Conservation (phyloP, 2,888 invertebrate species). For the Heliothis peltigera region DNA sequence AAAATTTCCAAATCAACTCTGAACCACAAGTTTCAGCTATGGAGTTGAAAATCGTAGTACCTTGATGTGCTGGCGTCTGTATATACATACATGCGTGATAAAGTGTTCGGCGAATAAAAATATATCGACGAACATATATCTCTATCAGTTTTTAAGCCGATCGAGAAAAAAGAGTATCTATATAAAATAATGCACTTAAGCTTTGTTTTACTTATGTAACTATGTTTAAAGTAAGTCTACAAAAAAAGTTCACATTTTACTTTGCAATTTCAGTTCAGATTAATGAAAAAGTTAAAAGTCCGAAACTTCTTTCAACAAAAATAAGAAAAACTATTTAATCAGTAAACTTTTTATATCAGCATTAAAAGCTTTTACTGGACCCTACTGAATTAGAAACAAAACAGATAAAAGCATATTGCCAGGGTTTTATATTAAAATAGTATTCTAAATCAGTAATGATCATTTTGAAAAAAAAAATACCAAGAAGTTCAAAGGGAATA, state of each 20-base stretch:
- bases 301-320: conserved; percentile 1
- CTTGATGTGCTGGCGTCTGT: too few species aligned
- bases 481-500: too few species aligned
- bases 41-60: too few species aligned
- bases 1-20: too few species aligned
- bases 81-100: too few species aligned
- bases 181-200: neutral
- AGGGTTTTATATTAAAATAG: conserved; percentile 14
- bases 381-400: neutral
- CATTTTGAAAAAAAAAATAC: too few species aligned
- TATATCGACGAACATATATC: too few species aligned
- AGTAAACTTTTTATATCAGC: conserved; percentile 10
- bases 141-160: too few species aligned
- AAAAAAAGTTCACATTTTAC: neutral
- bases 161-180: too few species aligned
- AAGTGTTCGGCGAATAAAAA: too few species aligned
- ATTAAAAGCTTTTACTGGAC: conserved; percentile 20
- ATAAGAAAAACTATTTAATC: conserved; percentile 24
- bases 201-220: neutral
- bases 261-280: neutral
- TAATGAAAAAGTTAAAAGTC: conserved; percentile 2
- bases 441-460: too few species aligned
- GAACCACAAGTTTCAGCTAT: too few species aligned
- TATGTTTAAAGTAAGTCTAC: neutral
- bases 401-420: neutral